phyloP scores from a whole-genome alignment of 1,140 invertebrate genomes.

The Protaetia brevitarsis region DNA sequence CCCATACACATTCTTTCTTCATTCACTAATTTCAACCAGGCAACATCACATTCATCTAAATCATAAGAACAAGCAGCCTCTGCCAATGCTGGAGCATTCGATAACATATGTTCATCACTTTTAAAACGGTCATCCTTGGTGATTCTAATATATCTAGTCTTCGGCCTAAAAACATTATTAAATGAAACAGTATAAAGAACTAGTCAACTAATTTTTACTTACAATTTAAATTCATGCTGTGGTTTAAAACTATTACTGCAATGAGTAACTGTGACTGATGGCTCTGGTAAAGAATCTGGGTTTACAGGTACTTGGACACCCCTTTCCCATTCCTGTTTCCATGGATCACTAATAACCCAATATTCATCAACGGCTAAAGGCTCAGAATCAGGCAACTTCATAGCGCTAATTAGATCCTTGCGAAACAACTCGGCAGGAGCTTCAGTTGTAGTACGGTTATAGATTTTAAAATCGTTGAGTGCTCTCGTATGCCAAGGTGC shows the following conservation, averaged over 20 bases:
- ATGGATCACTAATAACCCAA: constrained; percentile 92
- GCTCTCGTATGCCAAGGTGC: constrained; percentile 78
- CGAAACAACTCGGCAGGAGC: constrained; percentile 87
- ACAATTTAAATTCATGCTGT: constrained; percentile 82
- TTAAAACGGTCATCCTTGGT: constrained; percentile 84
- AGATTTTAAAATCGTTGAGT: constrained; percentile 83
- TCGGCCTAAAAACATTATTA: constrained; percentile 64
- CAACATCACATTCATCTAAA: constrained; percentile 88
- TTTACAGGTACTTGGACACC: constrained; percentile 95
- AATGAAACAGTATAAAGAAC: not conserved
- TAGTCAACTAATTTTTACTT: constrained; percentile 50
- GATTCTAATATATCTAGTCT: constrained; percentile 87
- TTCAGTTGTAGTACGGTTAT: constrained; percentile 84
- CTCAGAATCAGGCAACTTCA: constrained; percentile 98
- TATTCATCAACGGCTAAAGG: constrained; percentile 86
- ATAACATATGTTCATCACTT: constrained; percentile 79
- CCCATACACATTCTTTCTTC: constrained; percentile 79
- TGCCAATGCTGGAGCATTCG: constrained; percentile 78
- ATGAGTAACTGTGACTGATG: constrained; percentile 70
- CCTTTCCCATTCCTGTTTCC: constrained; percentile 98
- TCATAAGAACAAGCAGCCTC: constrained; percentile 94
- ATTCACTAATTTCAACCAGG: constrained; percentile 87
- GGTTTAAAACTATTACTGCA: constrained; percentile 50
- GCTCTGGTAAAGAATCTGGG: constrained; percentile 84
- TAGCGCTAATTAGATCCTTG: constrained; percentile 97